Conservation (phyloP, 2,888 invertebrate species). For the Campopleginae sp. region DNA sequence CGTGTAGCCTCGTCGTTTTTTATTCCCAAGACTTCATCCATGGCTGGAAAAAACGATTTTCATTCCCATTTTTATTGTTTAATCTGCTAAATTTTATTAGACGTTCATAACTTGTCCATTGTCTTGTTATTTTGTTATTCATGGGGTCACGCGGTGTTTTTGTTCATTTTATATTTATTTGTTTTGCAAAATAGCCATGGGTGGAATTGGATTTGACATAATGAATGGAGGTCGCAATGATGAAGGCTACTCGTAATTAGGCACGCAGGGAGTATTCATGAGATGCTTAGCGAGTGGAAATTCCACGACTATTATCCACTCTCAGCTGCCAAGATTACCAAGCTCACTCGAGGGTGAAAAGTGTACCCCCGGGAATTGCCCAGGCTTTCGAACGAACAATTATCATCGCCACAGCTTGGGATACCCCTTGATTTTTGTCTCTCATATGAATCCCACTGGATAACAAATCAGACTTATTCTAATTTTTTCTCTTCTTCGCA, state of each 20-base stretch:
- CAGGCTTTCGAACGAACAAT: conserved; percentile 22
- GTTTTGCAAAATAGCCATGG: background rate
- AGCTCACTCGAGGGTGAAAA: conserved; percentile 36
- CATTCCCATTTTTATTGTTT: background rate
- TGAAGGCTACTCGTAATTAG: conserved; percentile 49
- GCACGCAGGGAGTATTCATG: conserved; percentile 34
- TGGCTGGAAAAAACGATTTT: background rate
- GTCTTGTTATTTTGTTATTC: background rate
- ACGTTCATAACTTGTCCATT: background rate
- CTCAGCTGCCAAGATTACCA: conserved; percentile 51
- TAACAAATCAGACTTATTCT: conserved; percentile 2
- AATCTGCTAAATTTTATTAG: background rate
- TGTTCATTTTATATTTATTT: background rate
- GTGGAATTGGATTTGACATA: conserved; percentile 40
- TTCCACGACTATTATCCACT: conserved; percentile 43
- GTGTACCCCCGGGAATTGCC: conserved; percentile 40
- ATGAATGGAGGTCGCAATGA: conserved; percentile 43
- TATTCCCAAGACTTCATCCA: background rate
- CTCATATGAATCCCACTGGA: background rate
- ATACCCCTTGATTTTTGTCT: conserved; percentile 7
- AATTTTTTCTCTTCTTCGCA: background rate
- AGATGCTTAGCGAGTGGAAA: conserved; percentile 53
- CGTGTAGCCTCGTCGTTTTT: background rate
- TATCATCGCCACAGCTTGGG: conserved; percentile 15
- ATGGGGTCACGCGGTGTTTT: background rate